Evolutionary conservation across 2,113 vertebrate genomes (phyloP).

Genomic region (Phasianus colchicus): DNA sequence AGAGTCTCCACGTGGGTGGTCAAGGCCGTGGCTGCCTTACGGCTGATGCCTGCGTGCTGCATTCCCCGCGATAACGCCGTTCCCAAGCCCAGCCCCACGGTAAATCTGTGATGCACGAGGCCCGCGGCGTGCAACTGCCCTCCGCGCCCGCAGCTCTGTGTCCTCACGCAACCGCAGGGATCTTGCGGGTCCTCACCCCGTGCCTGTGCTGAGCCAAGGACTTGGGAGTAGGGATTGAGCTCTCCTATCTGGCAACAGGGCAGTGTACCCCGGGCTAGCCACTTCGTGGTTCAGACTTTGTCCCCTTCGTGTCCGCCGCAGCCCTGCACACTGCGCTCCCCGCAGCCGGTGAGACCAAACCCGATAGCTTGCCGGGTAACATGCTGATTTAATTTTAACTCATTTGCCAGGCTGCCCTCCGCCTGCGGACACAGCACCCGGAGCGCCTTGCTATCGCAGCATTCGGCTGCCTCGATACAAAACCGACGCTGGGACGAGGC

Average conservation of each 20-base stretch:
- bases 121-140: conserved; percentile 33
- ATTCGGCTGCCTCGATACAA: neutral
- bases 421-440: neutral
- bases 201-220: neutral
- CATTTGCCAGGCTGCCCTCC: neutral
- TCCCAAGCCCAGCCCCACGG: neutral
- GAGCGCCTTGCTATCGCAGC: neutral
- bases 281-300: neutral
- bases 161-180: conserved; percentile 6
- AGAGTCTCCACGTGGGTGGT: conserved; percentile 85
- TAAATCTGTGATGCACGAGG: too few relatives aligned
- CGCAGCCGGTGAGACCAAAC: neutral
- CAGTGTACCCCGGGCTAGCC: too few relatives aligned
- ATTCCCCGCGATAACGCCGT: conserved; percentile 77
- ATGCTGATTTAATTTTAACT: neutral
- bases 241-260: too few relatives aligned
- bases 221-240: neutral
- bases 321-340: rapidly evolving
- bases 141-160: conserved; percentile 30
- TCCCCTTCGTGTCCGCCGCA: neutral
- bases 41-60: conserved; percentile 73
- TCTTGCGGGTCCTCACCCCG: conserved; percentile 13
- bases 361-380: neutral
- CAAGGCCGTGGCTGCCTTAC: conserved; percentile 76
- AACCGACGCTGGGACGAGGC: rapidly evolving